phyloP scores from a whole-genome alignment of 2,797 vertebrate genomes.

The Pseudochaenichthys georgianus region DNA sequence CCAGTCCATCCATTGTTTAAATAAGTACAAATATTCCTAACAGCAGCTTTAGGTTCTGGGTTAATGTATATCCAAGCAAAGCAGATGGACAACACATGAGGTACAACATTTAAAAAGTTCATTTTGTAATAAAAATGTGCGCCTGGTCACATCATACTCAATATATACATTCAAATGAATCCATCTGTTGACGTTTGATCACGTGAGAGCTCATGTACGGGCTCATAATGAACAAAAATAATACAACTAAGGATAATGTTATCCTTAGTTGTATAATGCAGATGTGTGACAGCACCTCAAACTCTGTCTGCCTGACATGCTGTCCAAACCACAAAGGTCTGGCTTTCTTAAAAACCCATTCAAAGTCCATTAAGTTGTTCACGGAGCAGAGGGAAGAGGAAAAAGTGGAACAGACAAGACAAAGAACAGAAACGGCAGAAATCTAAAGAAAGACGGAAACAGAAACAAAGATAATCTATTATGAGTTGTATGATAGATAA shows the following conservation, averaged over 20 bases:
- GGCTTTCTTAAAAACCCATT: slow-evolving; percentile 43
- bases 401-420: background rate
- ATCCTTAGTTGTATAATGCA: slow-evolving; percentile 24
- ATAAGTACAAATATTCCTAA: background rate
- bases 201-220: slow-evolving; percentile 1
- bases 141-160: background rate
- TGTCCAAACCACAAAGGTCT: slow-evolving; percentile 53
- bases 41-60: background rate
- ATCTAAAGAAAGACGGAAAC: slow-evolving; percentile 3
- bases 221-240: slow-evolving; percentile 21
- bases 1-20: background rate
- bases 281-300: slow-evolving; percentile 48
- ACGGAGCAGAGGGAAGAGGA: slow-evolving; percentile 10
- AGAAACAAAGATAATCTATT: slow-evolving; percentile 1
- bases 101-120: background rate
- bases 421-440: slow-evolving; percentile 7
- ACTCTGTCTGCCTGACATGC: slow-evolving; percentile 41
- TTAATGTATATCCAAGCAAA: slow-evolving; percentile 4
- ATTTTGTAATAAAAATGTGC: slow-evolving; percentile 7
- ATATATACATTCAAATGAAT: background rate
- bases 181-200: slow-evolving; percentile 20
- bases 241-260: too few relatives aligned
- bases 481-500: background rate
- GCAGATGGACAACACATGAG: slow-evolving; percentile 9
- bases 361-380: slow-evolving; percentile 39